Base-by-base conservation (phyloP, 2,797 vertebrate genomes). In the Lates japonicus region DNA sequence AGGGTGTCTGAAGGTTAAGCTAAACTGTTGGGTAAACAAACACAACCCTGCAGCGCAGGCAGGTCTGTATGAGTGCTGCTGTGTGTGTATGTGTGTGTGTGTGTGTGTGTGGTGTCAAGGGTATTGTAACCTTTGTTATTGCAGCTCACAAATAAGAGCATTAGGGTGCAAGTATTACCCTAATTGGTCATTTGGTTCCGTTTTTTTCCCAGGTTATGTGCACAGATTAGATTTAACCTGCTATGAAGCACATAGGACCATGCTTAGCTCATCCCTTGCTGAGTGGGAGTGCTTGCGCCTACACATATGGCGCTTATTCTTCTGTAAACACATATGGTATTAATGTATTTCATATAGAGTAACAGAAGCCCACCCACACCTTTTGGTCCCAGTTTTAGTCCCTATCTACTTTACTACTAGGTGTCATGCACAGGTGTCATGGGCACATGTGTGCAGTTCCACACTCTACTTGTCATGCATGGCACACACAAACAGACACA, bases 1-100 rank as follows among this genome's bases (percentile, higher is more conserved):
- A 76, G 76, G 71, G 54, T 76, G 55, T 51, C 67, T 88, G 76
- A 87, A 90, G 87, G 84, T 89, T 81, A 77, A 79, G 37, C 82
- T 62, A 52, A 88, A 83, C 85, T 89, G 85, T 75, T 77, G 74
- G 80, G 75, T 83, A 88, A 91, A 91, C 81, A 92, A 88, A 83
- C 75, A 80, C 61, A 75, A 57, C 39, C 63, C 70, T n/a, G 48
- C 63, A 44, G 63, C 2, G 13, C 39, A 20, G 33, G 17, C 33
- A 8, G 31, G 33, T 65, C 17, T 70, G 62, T 66, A 5, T 48
- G 29, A 20, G 44, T 58, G 76, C 33, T 67, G 55, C 22, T 29
- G 54, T 64, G 25, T 29, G 25, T 29, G 25, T n/a, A 29, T 20
- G 11, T 54, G 29, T 42, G 63, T 31, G 17, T 67, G 17, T 58